Conservation (phyloP, 2,888 invertebrate species). For the Pheosia tremula region DNA sequence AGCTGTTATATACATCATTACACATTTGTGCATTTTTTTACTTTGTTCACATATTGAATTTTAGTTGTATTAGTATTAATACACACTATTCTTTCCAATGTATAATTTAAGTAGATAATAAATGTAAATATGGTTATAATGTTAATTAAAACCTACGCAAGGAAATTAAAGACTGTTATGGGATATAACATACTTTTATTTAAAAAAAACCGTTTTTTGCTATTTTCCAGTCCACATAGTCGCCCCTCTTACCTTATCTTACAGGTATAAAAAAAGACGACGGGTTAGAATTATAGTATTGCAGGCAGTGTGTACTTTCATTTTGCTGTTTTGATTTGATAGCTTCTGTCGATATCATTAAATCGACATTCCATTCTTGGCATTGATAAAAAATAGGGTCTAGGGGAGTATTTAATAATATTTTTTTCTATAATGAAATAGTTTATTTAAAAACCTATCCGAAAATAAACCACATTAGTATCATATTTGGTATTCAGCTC, state of each 20-base stretch:
- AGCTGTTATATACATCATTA: too few relatives aligned
- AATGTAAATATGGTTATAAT: slow-evolving; percentile 53
- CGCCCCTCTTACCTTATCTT: too few relatives aligned
- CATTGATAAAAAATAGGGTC: background rate
- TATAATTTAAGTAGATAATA: slow-evolving; percentile 32
- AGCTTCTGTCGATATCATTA: too few relatives aligned
- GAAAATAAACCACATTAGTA: slow-evolving; percentile 71
- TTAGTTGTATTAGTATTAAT: slow-evolving; percentile 24
- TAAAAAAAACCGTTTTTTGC: slow-evolving; percentile 1
- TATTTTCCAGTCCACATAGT: too few relatives aligned
- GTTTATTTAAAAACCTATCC: slow-evolving; percentile 70
- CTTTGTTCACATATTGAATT: slow-evolving; percentile 8
- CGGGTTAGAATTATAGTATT: too few relatives aligned
- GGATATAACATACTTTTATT: slow-evolving; percentile 45
- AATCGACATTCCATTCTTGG: too few relatives aligned
- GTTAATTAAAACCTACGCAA: slow-evolving; percentile 46
- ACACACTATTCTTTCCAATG: slow-evolving; percentile 33
- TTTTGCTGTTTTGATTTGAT: too few relatives aligned
- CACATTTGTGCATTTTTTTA: too few relatives aligned
- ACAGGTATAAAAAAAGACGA: too few relatives aligned
- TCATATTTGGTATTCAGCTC: slow-evolving; percentile 78
- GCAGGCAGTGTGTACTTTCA: too few relatives aligned
- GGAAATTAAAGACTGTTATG: slow-evolving; percentile 80
- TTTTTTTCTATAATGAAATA: slow-evolving; percentile 51
- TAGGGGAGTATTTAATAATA: slow-evolving; percentile 31